Evolutionary conservation across 2,797 vertebrate species (phyloP), one percentile per base, ranked within the genome.

Genomic region (Oreonectes daqikongensis): DNA sequence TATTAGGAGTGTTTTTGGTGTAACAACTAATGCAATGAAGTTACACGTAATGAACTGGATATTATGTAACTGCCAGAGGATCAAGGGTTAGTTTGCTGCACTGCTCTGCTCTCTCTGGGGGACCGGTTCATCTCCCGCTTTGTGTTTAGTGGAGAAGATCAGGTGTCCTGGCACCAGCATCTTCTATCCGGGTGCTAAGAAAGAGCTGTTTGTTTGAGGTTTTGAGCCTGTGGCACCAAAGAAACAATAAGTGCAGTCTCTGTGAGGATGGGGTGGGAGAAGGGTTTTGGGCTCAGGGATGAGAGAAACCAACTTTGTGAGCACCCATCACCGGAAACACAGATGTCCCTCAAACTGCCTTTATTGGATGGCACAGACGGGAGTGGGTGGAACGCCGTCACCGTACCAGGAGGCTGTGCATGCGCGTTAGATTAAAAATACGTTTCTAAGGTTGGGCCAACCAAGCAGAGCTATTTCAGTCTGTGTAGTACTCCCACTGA

Each of bases 171-270:
- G 84, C 84, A 80, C 70, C 42, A 77, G 57, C 42, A 44, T 69
- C 75, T 17, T 69, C 84, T 79, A 76, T 82, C 82, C 80, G 82
- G 82, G 75, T 69, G 79, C 69, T 73, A 78, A 85, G 78, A 85
- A 85, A 82, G 82, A 67, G 69, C 55, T 70, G 63, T 81, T 85
- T 85, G 84, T 85, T 83, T 77, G 63, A 57, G 17, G 59, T 79
- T 57, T 82, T 77, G 76, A 73, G 72, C 76, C 67, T 74, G 40
- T 71, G 60, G 69, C 66, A 64, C 76, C 66, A 66, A 69, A 72
- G 75, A 80, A 76, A 85, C 82, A 85, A 85, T 81, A 78, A 82
- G 44, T 60, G 73, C 76, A 80, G 80, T 83, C 75, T 82, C 78
- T 82, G 61, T 53, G 60, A 80, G 82, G 65, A 75, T 20, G 22